Evolutionary conservation across 2,113 vertebrate species (phyloP).

Genomic region (Macquaria australasica): DNA sequence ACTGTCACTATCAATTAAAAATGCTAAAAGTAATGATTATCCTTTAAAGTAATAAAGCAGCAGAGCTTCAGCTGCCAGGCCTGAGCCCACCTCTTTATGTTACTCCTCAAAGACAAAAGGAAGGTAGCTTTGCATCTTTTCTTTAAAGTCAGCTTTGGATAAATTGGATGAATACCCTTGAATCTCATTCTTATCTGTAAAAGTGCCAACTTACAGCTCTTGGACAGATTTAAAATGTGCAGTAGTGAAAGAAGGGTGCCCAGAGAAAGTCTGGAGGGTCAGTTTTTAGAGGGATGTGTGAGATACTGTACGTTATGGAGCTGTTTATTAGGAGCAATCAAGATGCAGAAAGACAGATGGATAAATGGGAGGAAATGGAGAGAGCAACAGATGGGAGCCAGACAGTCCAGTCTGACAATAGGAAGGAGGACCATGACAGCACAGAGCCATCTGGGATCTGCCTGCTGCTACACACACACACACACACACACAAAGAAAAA

Average conservation of each 20-base stretch:
- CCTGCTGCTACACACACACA: neutral
- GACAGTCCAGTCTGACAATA: slow-evolving; percentile 42
- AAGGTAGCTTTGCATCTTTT: neutral
- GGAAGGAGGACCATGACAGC: slow-evolving; percentile 25
- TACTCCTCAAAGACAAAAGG: neutral
- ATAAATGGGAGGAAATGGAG: slow-evolving; percentile 29
- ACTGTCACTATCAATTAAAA: no score
- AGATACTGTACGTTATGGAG: neutral
- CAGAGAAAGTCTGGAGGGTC: neutral
- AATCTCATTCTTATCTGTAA: neutral
- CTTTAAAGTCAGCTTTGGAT: neutral
- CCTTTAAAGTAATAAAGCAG: neutral
- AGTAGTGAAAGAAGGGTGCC: neutral
- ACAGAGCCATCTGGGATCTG: slow-evolving; percentile 61
- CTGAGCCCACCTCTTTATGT: neutral
- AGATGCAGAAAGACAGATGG: slow-evolving; percentile 28
- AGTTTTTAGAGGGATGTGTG: neutral
- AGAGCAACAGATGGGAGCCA: slow-evolving; percentile 66
- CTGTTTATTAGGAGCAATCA: neutral
- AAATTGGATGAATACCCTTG: neutral
- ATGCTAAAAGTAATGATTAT: no score
- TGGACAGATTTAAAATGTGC: neutral
- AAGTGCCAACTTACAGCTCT: neutral
- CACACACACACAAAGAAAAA: slow-evolving; percentile 1
- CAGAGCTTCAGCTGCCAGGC: neutral